Percentiles rank a stretch among this genome's conserved stretches.
Conservation (phyloP, 1,140 invertebrate species). For the Drosophila erecta region DNA sequence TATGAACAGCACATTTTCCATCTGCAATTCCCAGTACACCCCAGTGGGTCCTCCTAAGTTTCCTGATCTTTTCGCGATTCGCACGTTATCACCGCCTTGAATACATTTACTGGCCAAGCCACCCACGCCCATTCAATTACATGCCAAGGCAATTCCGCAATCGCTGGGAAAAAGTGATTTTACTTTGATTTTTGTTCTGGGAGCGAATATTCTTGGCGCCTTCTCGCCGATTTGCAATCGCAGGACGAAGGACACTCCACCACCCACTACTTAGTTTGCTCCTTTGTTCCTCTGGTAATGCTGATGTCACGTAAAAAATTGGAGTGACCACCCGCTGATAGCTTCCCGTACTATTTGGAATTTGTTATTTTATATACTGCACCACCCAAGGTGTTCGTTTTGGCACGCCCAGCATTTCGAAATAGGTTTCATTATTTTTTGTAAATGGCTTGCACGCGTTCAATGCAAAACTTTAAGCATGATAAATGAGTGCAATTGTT, state of each 20-base stretch:
- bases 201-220: slow-evolving; percentile 75
- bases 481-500: slow-evolving; percentile 70
- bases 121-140: slow-evolving; percentile 66
- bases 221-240: slow-evolving; percentile 58
- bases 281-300: slow-evolving; percentile 46
- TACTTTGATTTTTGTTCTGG: slow-evolving; percentile 68
- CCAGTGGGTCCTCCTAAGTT: neutral
- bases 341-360: slow-evolving; percentile 21
- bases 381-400: slow-evolving; percentile 69
- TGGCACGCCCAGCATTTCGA: slow-evolving; percentile 63
- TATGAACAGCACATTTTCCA: neutral
- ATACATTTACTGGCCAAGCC: slow-evolving; percentile 21
- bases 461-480: slow-evolving; percentile 78
- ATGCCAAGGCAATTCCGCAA: slow-evolving; percentile 62
- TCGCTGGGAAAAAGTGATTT: slow-evolving; percentile 56
- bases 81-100: slow-evolving; percentile 32
- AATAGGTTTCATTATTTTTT: slow-evolving; percentile 59
- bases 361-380: slow-evolving; percentile 13
- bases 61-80: slow-evolving; percentile 46
- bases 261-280: slow-evolving; percentile 28
- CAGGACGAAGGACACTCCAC: slow-evolving; percentile 11
- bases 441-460: slow-evolving; percentile 73
- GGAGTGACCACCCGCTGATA: slow-evolving; percentile 74
- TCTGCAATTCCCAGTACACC: neutral
- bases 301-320: slow-evolving; percentile 77